Evolutionary conservation across 1,140 invertebrate genomes (phyloP).

Genomic region (Drosophila tsacasi): DNA sequence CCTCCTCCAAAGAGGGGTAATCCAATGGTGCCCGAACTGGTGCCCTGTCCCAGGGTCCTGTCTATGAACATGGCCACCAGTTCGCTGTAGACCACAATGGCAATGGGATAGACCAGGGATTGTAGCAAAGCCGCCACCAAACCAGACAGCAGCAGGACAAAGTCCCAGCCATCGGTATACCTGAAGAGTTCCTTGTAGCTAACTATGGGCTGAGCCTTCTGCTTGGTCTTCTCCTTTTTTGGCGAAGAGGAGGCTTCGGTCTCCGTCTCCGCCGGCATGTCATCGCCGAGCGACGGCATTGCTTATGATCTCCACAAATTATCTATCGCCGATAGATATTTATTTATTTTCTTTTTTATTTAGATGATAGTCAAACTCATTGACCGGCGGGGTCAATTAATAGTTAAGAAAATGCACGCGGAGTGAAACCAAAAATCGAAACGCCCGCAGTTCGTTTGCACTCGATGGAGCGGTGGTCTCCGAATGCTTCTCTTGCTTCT

Average conservation of each 20-base stretch:
- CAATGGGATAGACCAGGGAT: conserved; percentile 88
- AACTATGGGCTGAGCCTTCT: conserved; percentile 43
- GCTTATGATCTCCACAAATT: no score
- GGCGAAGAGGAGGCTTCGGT: background rate
- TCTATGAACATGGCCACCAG: conserved; percentile 89
- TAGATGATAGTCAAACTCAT: conserved; percentile 41
- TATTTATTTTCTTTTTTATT: conserved; percentile 2
- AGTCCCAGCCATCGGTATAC: conserved; percentile 83
- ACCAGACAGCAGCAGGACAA: conserved; percentile 85
- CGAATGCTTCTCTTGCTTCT: conserved; percentile 28
- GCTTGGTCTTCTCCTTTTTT: conserved; percentile 34
- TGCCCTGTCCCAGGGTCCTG: conserved; percentile 76
- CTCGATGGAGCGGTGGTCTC: background rate
- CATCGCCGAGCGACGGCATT: conserved; percentile 26
- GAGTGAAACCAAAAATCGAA: conserved; percentile 40
- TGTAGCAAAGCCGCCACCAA: conserved; percentile 87
- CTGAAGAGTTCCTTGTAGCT: conserved; percentile 86
- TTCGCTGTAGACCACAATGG: conserved; percentile 89
- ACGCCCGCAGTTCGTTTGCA: conserved; percentile 41
- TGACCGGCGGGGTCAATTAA: conserved; percentile 77
- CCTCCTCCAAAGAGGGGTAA: conserved; percentile 86
- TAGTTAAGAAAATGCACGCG: conserved; percentile 57
- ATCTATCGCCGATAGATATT: conserved; percentile 48
- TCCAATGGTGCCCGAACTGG: conserved; percentile 83
- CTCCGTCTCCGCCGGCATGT: conserved; percentile 22